A percentile compares a stretch with the other conserved stretches of the same genome.
Conservation (phyloP, 2,888 invertebrate species). For the Campaea margaritaria region DNA sequence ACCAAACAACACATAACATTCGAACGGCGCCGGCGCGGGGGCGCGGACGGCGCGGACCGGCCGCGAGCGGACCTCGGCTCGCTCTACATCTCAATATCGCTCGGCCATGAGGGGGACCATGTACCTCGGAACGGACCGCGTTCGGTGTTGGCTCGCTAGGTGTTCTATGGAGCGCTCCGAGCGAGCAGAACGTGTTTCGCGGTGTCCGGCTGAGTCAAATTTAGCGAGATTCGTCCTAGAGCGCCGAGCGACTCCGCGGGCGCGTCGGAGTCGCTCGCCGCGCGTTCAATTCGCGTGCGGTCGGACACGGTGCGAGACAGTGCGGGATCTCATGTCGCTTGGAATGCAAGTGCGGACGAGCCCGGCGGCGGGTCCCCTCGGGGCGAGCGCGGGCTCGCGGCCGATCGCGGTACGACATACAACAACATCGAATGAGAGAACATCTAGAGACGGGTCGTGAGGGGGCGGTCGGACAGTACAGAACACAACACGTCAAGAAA, state of each 20-base stretch:
- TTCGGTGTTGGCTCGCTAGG: slow-evolving; percentile 70
- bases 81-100: slow-evolving; percentile 86
- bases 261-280: slow-evolving; percentile 52
- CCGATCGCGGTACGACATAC: slow-evolving; percentile 60
- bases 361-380: slow-evolving; percentile 66
- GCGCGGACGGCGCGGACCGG: slow-evolving; percentile 51
- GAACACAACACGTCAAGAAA: slow-evolving; percentile 83
- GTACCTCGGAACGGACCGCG: slow-evolving; percentile 86
- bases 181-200: slow-evolving; percentile 63
- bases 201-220: slow-evolving; percentile 51
- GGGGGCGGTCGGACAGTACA: slow-evolving; percentile 73
- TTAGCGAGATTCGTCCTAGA: slow-evolving; percentile 29
- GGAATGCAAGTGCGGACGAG: slow-evolving; percentile 82
- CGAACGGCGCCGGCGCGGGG: slow-evolving; percentile 63
- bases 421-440: slow-evolving; percentile 71
- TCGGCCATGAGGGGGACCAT: slow-evolving; percentile 83
- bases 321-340: slow-evolving; percentile 84
- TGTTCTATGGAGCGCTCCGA: slow-evolving; percentile 67
- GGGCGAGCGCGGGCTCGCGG: slow-evolving; percentile 58
- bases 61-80: slow-evolving; percentile 77
- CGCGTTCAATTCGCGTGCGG: slow-evolving; percentile 34
- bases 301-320: slow-evolving; percentile 66
- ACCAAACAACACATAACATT: slow-evolving; percentile 80
- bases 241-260: slow-evolving; percentile 47
- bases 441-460: slow-evolving; percentile 67